Base-by-base conservation (phyloP, 2,888 invertebrate species). In the Thysanoteuthis rhombus region DNA sequence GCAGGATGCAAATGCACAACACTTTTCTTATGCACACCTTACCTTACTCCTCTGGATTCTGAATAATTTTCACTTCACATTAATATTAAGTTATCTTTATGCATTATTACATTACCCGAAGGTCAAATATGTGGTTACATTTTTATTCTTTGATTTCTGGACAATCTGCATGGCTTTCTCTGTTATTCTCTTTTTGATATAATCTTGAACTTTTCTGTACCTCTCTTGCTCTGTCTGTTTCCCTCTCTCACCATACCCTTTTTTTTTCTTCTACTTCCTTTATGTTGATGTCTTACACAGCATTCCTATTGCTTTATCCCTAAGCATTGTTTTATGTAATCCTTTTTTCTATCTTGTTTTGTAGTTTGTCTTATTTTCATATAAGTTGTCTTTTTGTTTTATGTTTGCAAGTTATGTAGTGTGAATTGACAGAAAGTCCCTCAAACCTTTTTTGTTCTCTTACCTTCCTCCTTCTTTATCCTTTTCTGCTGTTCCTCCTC, bases 1-100 rank as follows among this genome's bases (percentile, higher is more conserved):
- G 52, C 47, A 22, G 22, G 22, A 47, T 47, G 19, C 52, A 52
- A 22, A 52, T 52, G 52, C 52, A 22, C 52, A 52, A 6, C 22
- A 52, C 6, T 25, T 52, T 52, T 52, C 16, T 52, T 52, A 25
- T 52, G 25, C 25, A 25, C 52, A 52, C 47, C 22, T 22, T 47
- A 19, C 47, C 22, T 1, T 47, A 47, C 52, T 10, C 19, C 10
- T 75, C n/a, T 75, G n/a, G n/a, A 75, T n/a, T 75, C 75, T 75
- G 75, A 75, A 75, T n/a, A 32, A 75, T 75, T 58, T 75, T 75
- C 75, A 75, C 32, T 75, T 75, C n/a, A 75, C 19, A n/a, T 75
- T 75, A 75, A 75, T n/a, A n/a, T 75, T 75, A 75, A 75, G n/a
- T 75, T 75, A 75, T 75, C n/a, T n/a, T n/a, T 75, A n/a, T 75